Percentiles rank a stretch among this genome's conserved stretches.
phyloP scores from a whole-genome alignment of 2,888 invertebrate genomes.

The Thecocarcelia acutangulata region DNA sequence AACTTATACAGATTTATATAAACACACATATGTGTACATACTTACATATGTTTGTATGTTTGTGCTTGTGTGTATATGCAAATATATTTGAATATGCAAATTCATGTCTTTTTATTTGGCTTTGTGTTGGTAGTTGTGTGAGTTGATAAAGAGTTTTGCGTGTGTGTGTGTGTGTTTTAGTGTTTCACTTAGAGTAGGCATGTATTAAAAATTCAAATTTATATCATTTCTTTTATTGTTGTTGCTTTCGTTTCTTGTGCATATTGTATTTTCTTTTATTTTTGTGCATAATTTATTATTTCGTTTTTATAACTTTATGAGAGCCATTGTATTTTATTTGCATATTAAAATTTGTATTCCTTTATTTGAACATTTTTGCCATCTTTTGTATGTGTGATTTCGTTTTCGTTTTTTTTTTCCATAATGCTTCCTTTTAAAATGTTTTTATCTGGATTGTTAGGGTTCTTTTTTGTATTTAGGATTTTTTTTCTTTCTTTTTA shows the following conservation, averaged over 20 bases:
- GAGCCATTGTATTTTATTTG: conserved; percentile 68
- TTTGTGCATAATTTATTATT: conserved; percentile 54
- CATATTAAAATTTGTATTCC: conserved; percentile 68
- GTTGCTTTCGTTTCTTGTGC: conserved; percentile 33
- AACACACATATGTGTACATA: neutral
- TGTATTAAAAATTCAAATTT: conserved; percentile 50
- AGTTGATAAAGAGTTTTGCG: neutral
- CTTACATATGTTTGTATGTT: neutral
- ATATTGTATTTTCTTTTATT: conserved; percentile 18
- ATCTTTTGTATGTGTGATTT: conserved; percentile 22
- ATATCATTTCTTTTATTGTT: conserved; percentile 31
- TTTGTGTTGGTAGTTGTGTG: neutral
- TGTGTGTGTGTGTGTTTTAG: neutral
- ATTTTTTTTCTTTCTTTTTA: conserved; percentile 14
- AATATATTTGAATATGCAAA: neutral
- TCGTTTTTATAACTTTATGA: conserved; percentile 66
- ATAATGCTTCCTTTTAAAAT: conserved; percentile 22
- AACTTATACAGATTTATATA: too few relatives aligned
- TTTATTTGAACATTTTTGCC: conserved; percentile 27
- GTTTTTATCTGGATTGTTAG: conserved; percentile 35
- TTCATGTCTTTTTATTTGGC: conserved; percentile 7
- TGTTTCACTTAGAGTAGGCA: conserved; percentile 17
- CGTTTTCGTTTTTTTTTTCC: conserved; percentile 4
- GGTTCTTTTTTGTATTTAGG: neutral
- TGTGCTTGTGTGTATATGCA: neutral